Evolutionary conservation across 1,140 invertebrate genomes (phyloP).

Genomic region (Dendrolimus punctatus): DNA sequence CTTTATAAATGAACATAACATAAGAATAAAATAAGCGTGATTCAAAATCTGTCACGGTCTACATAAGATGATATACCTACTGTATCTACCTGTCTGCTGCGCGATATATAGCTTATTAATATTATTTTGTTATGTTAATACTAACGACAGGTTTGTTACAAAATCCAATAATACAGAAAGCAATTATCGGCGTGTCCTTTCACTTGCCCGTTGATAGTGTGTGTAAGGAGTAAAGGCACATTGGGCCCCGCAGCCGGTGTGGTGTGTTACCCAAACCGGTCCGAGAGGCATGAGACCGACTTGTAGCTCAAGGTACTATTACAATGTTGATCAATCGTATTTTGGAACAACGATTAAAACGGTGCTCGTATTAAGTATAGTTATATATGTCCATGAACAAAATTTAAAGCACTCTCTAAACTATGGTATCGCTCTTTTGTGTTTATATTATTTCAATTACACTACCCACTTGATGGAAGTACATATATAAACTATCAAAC

Average conservation of each 20-base stretch:
- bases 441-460: neutral
- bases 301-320: conserved; percentile 56
- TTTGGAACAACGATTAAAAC: conserved; percentile 49
- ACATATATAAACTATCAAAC: too few species aligned
- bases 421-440: neutral
- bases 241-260: conserved; percentile 56
- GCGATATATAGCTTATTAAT: too few species aligned
- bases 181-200: conserved; percentile 65
- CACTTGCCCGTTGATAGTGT: conserved; percentile 53
- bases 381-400: conserved; percentile 9
- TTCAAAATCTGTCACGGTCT: neutral
- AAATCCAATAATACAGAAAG: conserved; percentile 57
- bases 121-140: conserved; percentile 28
- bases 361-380: conserved; percentile 21
- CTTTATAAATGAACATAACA: too few species aligned
- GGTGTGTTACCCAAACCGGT: conserved; percentile 61
- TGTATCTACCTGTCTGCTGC: too few species aligned
- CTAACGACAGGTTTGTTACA: conserved; percentile 34
- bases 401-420: neutral
- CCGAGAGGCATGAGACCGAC: conserved; percentile 56
- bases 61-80: too few species aligned
- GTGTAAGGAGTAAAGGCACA: conserved; percentile 37
- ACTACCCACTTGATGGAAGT: neutral
- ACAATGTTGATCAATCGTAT: conserved; percentile 65
- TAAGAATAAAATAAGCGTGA: too few species aligned